Conservation (phyloP, 2,113 vertebrate genomes). For the Sapayoa aenigma region DNA sequence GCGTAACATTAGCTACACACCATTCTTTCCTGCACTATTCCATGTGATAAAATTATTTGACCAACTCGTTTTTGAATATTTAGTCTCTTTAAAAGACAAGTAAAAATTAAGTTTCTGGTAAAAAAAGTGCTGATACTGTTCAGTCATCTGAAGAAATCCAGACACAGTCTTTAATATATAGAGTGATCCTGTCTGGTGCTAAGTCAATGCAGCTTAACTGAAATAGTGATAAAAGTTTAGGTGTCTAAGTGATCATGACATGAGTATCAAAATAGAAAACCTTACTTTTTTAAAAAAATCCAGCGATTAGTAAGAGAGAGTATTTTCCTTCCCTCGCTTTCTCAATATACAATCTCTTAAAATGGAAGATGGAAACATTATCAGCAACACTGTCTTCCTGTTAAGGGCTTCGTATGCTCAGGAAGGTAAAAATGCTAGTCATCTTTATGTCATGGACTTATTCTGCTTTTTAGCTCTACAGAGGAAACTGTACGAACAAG, state of each 20-base stretch:
- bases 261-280: background rate
- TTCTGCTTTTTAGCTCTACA: background rate
- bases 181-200: background rate
- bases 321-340: background rate
- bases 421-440: background rate
- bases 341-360: background rate
- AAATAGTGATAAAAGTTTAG: background rate
- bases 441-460: background rate
- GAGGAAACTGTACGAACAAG: background rate
- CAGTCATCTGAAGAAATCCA: background rate
- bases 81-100: background rate
- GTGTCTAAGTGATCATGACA: background rate
- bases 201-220: background rate
- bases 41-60: background rate
- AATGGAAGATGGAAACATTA: background rate
- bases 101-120: background rate
- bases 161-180: background rate
- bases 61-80: background rate
- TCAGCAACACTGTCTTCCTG: background rate
- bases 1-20: background rate
- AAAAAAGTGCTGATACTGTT: background rate
- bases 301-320: background rate
- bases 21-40: background rate
- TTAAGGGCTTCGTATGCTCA: background rate
- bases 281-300: background rate